Evolutionary conservation across 2,113 vertebrate species (phyloP).

Genomic region (Percopsis transmontana): DNA sequence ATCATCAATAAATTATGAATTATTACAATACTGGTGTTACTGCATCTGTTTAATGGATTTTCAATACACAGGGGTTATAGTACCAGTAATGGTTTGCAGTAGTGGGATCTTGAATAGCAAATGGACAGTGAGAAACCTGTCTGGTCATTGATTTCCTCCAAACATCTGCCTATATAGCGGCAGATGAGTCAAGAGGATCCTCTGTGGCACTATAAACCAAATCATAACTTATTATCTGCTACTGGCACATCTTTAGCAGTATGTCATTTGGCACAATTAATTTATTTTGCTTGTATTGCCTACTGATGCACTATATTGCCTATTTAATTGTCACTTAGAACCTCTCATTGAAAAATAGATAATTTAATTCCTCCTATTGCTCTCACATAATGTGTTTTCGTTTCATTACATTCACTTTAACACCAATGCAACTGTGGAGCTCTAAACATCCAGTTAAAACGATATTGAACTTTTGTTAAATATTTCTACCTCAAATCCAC

Average conservation of each 20-base stretch:
- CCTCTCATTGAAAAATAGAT: neutral
- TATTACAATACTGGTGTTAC: conserved; percentile 6
- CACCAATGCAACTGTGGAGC: neutral
- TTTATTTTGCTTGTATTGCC: neutral
- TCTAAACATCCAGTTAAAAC: neutral
- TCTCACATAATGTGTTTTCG: neutral
- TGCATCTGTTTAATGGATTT: neutral
- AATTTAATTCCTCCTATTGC: neutral
- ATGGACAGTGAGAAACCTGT: neutral
- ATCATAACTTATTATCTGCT: neutral
- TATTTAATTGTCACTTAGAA: neutral
- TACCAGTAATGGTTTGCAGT: neutral
- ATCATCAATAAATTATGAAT: neutral
- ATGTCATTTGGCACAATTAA: neutral
- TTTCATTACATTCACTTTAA: neutral
- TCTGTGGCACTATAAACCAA: neutral
- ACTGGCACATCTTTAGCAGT: neutral
- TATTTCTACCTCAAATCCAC: too few relatives aligned
- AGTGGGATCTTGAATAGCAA: neutral
- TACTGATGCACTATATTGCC: neutral
- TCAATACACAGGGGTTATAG: neutral
- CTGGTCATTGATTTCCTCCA: neutral
- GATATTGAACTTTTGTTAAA: too few relatives aligned
- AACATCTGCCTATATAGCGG: neutral
- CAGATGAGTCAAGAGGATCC: neutral